Evolutionary conservation across 2,113 vertebrate genomes (phyloP).

Genomic region (Excalfactoria chinensis): DNA sequence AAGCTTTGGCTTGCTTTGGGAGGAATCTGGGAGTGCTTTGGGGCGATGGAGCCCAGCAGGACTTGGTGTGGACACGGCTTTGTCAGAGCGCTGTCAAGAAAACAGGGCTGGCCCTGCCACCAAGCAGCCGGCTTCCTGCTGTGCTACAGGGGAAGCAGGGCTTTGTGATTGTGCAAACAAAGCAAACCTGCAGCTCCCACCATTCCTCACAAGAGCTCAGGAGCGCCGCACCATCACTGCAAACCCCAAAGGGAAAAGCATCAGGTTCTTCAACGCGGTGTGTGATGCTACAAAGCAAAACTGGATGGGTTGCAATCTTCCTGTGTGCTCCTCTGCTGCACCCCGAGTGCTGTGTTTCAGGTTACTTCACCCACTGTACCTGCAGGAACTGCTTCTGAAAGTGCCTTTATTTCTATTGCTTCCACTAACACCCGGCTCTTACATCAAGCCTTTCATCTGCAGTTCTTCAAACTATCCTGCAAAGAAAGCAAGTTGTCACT

Average conservation of each 20-base stretch:
- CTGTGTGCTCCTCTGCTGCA: background rate
- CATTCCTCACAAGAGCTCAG: background rate
- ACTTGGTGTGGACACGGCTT: background rate
- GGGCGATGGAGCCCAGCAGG: background rate
- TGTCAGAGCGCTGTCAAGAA: background rate
- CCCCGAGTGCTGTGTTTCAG: background rate
- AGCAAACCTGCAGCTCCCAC: background rate
- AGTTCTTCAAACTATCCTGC: background rate
- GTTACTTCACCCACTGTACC: background rate
- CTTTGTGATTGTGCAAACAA: background rate
- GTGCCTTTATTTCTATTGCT: rapidly evolving
- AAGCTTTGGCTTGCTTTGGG: background rate
- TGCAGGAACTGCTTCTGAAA: background rate
- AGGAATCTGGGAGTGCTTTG: rapidly evolving
- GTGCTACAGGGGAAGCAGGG: background rate
- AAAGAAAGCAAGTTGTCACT: background rate
- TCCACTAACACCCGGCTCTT: background rate
- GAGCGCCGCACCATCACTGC: rapidly evolving
- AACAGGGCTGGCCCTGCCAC: background rate
- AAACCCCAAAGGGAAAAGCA: background rate
- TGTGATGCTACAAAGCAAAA: background rate
- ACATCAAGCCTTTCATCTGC: background rate
- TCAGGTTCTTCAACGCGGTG: background rate
- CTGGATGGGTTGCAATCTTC: conserved; percentile 43
- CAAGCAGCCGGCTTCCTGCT: conserved; percentile 47